Conservation (phyloP, 2,113 vertebrate genomes). For the Microcebus tavaratra region DNA sequence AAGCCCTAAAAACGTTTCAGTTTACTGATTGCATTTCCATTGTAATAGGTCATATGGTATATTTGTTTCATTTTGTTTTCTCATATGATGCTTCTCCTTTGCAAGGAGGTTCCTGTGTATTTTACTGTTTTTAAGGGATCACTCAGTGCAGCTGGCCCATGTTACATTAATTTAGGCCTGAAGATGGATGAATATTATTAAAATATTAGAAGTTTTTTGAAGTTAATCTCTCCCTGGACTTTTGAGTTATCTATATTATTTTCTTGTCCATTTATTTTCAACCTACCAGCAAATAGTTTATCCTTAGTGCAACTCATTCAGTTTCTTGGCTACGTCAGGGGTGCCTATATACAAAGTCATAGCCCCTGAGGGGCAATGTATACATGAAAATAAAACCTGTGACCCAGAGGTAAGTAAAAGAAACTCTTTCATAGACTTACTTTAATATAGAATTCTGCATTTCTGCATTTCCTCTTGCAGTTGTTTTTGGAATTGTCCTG, state of each 20-base stretch:
- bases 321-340: conserved; percentile 95
- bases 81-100: neutral
- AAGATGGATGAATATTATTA: neutral
- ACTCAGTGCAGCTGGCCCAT: neutral
- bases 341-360: conserved; percentile 94
- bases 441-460: neutral
- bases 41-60: neutral
- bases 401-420: conserved; percentile 88
- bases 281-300: conserved; percentile 45
- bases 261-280: conserved; percentile 32
- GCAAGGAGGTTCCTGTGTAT: neutral
- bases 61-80: conserved; percentile 26
- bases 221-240: neutral
- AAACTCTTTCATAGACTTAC: neutral
- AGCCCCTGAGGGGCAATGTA: conserved; percentile 87
- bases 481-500: neutral
- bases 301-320: conserved; percentile 85
- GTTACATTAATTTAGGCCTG: neutral
- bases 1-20: neutral
- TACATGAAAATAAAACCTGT: conserved; percentile 92
- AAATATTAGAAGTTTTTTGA: neutral
- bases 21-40: neutral
- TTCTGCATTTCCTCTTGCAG: neutral
- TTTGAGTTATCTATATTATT: neutral
- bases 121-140: neutral